phyloP scores from a whole-genome alignment of 2,113 vertebrate species.

The Sceloporus undulatus region DNA sequence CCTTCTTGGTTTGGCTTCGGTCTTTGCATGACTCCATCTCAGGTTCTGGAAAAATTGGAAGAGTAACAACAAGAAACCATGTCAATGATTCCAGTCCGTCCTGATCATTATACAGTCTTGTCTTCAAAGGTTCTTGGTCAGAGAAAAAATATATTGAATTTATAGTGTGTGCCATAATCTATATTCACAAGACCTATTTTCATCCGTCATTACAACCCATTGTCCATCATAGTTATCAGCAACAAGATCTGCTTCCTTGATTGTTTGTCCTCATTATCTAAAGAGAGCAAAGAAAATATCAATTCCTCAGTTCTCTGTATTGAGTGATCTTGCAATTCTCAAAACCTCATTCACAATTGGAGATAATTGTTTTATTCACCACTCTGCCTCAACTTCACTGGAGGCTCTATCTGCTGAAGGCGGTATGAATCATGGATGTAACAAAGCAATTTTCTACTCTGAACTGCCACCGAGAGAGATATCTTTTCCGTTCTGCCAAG shows the following conservation, averaged over 20 bases:
- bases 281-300: conserved; percentile 19
- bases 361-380: conserved; percentile 56
- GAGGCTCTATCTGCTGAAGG: conserved; percentile 40
- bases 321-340: conserved; percentile 46
- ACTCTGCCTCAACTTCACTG: conserved; percentile 38
- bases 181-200: conserved; percentile 11
- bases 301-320: conserved; percentile 46
- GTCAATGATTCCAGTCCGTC: neutral
- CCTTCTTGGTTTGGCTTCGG: neutral
- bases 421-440: conserved; percentile 57
- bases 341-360: conserved; percentile 48
- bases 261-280: fast-evolving
- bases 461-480: conserved; percentile 45
- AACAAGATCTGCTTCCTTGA: conserved; percentile 21
- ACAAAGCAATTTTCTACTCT: conserved; percentile 60
- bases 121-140: conserved; percentile 12
- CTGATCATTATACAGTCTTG: neutral
- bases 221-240: conserved; percentile 23
- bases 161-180: neutral
- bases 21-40: neutral
- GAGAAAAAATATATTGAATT: conserved; percentile 18
- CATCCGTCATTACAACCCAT: conserved; percentile 1
- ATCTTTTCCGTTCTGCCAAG: conserved; percentile 40
- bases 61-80: neutral
- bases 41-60: neutral